phyloP scores from a whole-genome alignment of 2,113 vertebrate genomes.

The Vulpes vulpes region DNA sequence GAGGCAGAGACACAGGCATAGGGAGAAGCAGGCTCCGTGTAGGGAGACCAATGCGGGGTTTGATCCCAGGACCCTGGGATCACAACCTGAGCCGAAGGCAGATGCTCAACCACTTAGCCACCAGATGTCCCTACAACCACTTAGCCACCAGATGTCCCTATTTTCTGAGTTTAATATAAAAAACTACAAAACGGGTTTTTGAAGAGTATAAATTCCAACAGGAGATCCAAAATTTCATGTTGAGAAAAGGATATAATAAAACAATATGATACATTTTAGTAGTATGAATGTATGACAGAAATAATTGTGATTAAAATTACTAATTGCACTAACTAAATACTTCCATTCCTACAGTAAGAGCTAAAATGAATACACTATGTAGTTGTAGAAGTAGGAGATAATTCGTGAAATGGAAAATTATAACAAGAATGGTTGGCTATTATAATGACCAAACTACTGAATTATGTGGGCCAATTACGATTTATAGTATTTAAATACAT shows the following conservation, averaged over 20 bases:
- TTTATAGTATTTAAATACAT: background rate
- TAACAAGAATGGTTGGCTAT: background rate
- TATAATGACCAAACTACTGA: background rate
- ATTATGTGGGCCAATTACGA: background rate
- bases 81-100: too few species aligned
- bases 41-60: too few species aligned
- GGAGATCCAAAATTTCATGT: background rate
- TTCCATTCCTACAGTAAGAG: background rate
- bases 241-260: background rate
- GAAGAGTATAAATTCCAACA: background rate
- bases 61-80: too few species aligned
- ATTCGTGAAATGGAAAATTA: slow-evolving; percentile 18
- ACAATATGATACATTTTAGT: background rate
- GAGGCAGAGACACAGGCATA: too few species aligned
- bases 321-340: slow-evolving; percentile 19
- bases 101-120: too few species aligned
- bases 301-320: background rate
- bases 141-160: too few species aligned
- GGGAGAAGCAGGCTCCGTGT: too few species aligned
- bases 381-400: slow-evolving; percentile 25
- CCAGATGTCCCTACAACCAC: too few species aligned
- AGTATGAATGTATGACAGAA: background rate
- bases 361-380: background rate
- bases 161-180: slow-evolving; percentile 53
- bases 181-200: background rate